A percentile compares a stretch with the other conserved stretches of the same genome.
These are phyloP conservation scores for Stenopsyche tienmushanensis DNA, from an alignment of 1,140 invertebrate species.

Conservation along the genomic window DNA sequence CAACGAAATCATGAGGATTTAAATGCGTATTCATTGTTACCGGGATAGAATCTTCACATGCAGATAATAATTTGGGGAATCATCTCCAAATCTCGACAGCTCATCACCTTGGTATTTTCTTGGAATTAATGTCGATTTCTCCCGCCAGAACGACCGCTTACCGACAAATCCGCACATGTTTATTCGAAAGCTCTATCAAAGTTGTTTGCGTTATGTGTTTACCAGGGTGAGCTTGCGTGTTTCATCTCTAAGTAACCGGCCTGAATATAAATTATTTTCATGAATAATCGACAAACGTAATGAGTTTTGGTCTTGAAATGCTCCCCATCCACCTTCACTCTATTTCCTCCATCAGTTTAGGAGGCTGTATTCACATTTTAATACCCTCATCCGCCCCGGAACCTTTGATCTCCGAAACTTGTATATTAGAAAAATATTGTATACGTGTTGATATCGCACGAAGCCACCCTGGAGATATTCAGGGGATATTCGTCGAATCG, in stretches of 20 bases:
- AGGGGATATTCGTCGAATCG: too few species aligned
- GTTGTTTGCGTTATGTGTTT: constrained; percentile 40
- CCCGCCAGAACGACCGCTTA: too few species aligned
- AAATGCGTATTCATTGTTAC: background rate
- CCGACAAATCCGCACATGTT: constrained; percentile 34
- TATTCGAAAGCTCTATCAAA: constrained; percentile 33
- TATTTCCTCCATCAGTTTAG: constrained; percentile 3
- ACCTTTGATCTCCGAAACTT: constrained; percentile 32
- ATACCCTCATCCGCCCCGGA: constrained; percentile 20
- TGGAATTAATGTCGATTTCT: background rate
- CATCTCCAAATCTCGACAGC: background rate
- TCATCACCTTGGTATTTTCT: background rate
- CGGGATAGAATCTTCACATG: background rate
- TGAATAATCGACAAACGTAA: constrained; percentile 44
- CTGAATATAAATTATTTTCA: constrained; percentile 43
- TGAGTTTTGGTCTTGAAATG: constrained; percentile 42
- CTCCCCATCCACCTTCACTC: background rate
- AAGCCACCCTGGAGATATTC: background rate
- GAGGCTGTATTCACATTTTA: constrained; percentile 28
- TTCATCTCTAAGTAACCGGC: constrained; percentile 42
- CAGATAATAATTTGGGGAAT: background rate
- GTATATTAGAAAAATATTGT: background rate
- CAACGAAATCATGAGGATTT: too few species aligned
- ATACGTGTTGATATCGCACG: background rate
- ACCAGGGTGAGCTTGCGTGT: constrained; percentile 29